Percentiles rank a stretch among this genome's conserved stretches.
Evolutionary conservation across 2,888 invertebrate genomes (phyloP).

Genomic region (Palloptera scutellata): DNA sequence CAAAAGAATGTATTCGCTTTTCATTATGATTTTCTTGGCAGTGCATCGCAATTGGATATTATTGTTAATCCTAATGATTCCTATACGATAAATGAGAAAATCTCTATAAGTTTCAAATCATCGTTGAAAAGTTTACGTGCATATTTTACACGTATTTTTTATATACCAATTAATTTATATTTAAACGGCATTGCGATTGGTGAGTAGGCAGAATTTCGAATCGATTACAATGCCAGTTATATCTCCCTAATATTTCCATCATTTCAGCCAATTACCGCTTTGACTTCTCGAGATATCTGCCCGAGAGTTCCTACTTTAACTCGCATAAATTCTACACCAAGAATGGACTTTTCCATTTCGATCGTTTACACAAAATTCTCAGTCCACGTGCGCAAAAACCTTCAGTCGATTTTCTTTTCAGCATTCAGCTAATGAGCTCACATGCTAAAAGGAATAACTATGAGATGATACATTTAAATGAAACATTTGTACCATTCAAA

Average conservation of each 20-base stretch:
- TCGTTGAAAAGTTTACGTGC: slow-evolving; percentile 62
- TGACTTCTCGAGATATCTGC: slow-evolving; percentile 49
- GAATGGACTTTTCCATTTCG: slow-evolving; percentile 47
- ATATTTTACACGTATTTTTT: slow-evolving; percentile 65
- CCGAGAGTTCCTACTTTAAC: slow-evolving; percentile 46
- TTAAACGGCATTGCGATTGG: slow-evolving; percentile 60
- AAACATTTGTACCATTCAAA: slow-evolving; percentile 18
- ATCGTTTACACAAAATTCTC: slow-evolving; percentile 41
- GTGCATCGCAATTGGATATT: slow-evolving; percentile 51
- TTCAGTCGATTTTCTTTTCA: slow-evolving; percentile 51
- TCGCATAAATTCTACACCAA: slow-evolving; percentile 31
- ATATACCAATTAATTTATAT: slow-evolving; percentile 64
- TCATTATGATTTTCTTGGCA: slow-evolving; percentile 58
- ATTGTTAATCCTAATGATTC: slow-evolving; percentile 52
- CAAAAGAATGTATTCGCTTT: slow-evolving; percentile 42
- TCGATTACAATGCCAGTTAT: not conserved
- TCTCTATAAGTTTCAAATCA: slow-evolving; percentile 65
- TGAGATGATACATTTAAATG: slow-evolving; percentile 15
- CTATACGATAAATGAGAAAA: slow-evolving; percentile 64
- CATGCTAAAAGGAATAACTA: slow-evolving; percentile 28
- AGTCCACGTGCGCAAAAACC: slow-evolving; percentile 47
- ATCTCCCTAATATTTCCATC: not conserved
- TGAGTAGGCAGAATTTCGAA: slow-evolving; percentile 32
- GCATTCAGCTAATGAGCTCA: slow-evolving; percentile 44
- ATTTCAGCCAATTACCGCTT: slow-evolving; percentile 51